Percentiles rank a stretch among this genome's conserved stretches.
Evolutionary conservation across 2,888 invertebrate genomes (phyloP).

Genomic region (Saturnia pavonia): DNA sequence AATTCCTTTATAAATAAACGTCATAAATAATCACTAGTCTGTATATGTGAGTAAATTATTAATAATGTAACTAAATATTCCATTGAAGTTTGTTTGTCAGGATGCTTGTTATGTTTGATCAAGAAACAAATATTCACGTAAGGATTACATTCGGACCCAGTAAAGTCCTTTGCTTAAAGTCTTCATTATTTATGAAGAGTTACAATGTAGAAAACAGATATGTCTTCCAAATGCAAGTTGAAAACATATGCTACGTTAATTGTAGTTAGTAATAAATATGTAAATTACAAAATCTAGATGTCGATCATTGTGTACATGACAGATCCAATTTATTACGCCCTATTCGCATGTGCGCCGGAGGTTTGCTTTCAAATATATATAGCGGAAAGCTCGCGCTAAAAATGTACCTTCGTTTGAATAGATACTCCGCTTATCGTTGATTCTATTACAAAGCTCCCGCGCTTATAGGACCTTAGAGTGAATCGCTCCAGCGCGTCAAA

Average conservation of each 20-base stretch:
- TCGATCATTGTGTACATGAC: not conserved
- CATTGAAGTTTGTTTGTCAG: not conserved
- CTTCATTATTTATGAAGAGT: constrained; percentile 1
- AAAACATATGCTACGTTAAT: too few species aligned
- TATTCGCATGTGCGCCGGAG: not conserved
- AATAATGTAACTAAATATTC: not conserved
- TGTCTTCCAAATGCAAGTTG: too few species aligned
- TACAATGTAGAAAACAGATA: not conserved
- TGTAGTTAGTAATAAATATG: too few species aligned
- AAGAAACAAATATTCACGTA: not conserved
- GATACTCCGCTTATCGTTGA: not conserved
- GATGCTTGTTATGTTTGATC: not conserved
- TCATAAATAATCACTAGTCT: too few species aligned
- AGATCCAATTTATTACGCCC: not conserved
- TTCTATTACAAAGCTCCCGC: not conserved
- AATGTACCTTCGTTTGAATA: not conserved
- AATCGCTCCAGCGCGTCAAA: not conserved
- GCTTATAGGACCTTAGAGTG: not conserved
- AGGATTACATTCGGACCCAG: not conserved
- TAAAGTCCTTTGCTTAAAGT: not conserved
- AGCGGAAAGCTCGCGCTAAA: not conserved
- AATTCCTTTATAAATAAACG: too few species aligned
- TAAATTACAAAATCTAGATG: not conserved
- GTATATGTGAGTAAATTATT: too few species aligned
- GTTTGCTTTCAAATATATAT: not conserved